These are phyloP conservation scores for Chanos chanos DNA, from an alignment of 2,797 vertebrate genomes.

Conservation along the genomic window DNA sequence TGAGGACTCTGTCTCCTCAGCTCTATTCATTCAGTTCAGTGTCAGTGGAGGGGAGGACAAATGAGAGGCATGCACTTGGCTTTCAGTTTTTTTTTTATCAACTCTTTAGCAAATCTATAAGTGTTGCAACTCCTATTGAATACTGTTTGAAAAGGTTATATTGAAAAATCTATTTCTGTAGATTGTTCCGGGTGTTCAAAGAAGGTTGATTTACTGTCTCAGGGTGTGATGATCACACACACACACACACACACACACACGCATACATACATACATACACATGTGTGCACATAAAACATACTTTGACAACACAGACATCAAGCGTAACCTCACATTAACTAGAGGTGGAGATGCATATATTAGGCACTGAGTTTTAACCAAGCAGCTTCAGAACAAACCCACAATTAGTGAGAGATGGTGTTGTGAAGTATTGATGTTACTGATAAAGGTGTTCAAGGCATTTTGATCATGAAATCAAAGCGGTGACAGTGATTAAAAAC, in stretches of 20 bases:
- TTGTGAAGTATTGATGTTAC: neutral
- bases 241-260: neutral
- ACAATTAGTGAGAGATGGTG: too few relatives aligned
- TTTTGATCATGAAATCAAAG: conserved; percentile 10
- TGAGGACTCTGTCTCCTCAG: conserved; percentile 20
- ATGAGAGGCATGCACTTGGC: conserved; percentile 23
- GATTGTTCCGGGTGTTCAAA: conserved; percentile 28
- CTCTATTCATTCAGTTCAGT: conserved; percentile 21
- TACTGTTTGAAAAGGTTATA: conserved; percentile 34
- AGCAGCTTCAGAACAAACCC: too few relatives aligned
- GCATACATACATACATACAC: conserved; percentile 2
- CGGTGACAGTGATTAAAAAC: conserved; percentile 11
- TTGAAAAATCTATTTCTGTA: conserved; percentile 37
- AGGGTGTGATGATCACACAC: conserved; percentile 12
- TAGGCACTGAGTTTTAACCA: too few relatives aligned
- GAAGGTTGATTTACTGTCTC: conserved; percentile 35
- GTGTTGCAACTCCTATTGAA: conserved; percentile 33
- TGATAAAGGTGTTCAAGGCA: neutral
- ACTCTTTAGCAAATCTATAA: conserved; percentile 42
- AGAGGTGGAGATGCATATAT: too few relatives aligned
- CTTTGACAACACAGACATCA: too few relatives aligned
- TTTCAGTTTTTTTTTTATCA: conserved; percentile 26
- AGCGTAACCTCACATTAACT: too few relatives aligned
- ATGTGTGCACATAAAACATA: conserved; percentile 16
- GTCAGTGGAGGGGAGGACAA: conserved; percentile 24